Evolutionary conservation across 2,113 vertebrate species (phyloP).

Genomic region (Tauraco erythrolophus): DNA sequence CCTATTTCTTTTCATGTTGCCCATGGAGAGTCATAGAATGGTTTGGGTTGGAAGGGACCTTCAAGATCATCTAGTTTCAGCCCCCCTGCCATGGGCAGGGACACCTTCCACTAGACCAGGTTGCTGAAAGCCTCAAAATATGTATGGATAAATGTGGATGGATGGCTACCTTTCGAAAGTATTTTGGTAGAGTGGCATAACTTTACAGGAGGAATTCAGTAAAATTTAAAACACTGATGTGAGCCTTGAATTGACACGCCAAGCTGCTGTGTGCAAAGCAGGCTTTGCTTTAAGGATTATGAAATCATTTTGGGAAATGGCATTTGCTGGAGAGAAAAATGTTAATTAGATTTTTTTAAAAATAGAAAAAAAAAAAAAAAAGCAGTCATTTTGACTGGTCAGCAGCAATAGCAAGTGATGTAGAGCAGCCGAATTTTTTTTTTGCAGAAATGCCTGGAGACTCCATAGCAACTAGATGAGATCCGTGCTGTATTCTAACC

Average conservation of each 20-base stretch:
- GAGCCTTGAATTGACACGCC: not conserved
- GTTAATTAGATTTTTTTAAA: not conserved
- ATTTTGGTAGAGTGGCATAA: not conserved
- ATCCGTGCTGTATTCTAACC: not conserved
- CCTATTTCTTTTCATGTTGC: not conserved
- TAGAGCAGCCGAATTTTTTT: not conserved
- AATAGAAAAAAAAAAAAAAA: not conserved
- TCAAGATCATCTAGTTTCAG: no score
- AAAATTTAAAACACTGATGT: not conserved
- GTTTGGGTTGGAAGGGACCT: no score
- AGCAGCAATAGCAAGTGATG: not conserved
- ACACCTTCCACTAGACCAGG: no score
- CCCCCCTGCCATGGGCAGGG: no score
- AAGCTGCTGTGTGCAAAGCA: not conserved
- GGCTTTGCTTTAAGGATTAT: not conserved
- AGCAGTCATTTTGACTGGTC: not conserved
- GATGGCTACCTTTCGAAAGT: not conserved
- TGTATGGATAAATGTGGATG: not conserved
- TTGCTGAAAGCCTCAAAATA: no score
- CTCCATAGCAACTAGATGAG: slow-evolving; percentile 17
- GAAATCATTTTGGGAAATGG: not conserved
- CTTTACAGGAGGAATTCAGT: not conserved
- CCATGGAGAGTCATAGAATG: not conserved
- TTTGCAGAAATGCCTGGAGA: not conserved
- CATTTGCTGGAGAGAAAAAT: not conserved